phyloP scores from a whole-genome alignment of 2,888 invertebrate genomes.

The Oligia strigilis region DNA sequence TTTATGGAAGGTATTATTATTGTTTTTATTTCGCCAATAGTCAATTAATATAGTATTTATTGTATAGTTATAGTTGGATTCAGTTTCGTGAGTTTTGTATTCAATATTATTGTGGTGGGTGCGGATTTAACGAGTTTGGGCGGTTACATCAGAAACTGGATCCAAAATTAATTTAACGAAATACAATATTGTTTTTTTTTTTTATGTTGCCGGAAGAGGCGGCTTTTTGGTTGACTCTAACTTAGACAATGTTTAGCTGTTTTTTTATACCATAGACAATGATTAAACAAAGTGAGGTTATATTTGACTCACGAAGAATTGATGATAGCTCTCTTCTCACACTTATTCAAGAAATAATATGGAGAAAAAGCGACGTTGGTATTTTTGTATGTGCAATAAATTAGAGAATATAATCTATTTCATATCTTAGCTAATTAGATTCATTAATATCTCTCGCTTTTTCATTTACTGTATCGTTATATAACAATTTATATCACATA shows the following conservation, averaged over 20 bases:
- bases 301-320: conserved; percentile 62
- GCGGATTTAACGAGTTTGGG: conserved; percentile 43
- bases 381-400: conserved; percentile 90
- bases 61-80: conserved; percentile 75
- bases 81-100: conserved; percentile 68
- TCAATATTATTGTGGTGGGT: conserved; percentile 51
- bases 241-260: conserved; percentile 73
- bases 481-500: conserved; percentile 74
- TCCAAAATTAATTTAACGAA: conserved; percentile 70
- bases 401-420: conserved; percentile 83
- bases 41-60: conserved; percentile 81
- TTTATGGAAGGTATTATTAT: conserved; percentile 69
- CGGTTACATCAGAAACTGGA: conserved; percentile 69
- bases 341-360: conserved; percentile 64
- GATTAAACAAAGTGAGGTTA: conserved; percentile 68
- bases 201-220: conserved; percentile 76
- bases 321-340: conserved; percentile 70
- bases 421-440: conserved; percentile 90
- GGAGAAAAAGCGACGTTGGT: conserved; percentile 77
- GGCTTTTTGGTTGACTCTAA: conserved; percentile 76
- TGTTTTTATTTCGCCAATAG: conserved; percentile 77
- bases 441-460: conserved; percentile 85
- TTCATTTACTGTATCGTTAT: conserved; percentile 79
- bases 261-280: conserved; percentile 74
- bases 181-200: conserved; percentile 73